Base-by-base conservation (phyloP, 2,888 invertebrate genomes). In the Caradrina clavipalpis region DNA sequence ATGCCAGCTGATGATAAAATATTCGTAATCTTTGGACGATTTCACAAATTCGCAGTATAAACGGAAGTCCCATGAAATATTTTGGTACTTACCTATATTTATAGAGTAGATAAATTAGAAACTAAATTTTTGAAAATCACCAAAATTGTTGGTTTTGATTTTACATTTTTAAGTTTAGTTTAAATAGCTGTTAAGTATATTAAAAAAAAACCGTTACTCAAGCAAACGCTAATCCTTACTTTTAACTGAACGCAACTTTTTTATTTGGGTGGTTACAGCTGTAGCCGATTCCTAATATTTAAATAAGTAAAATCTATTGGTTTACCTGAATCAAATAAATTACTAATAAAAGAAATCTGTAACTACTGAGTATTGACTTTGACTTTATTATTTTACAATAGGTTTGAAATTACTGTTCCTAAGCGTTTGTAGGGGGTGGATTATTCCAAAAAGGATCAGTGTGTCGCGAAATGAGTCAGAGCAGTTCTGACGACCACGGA, bases 1-100 rank as follows among this genome's bases (percentile, higher is more conserved):
- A 83, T 83, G 80, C 77, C 77, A 85, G 82, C 82, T 76, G 82
- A 84, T 85, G 79, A 84, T 83, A 80, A 87, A 82, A 78, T 86
- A 83, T 83, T 81, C 79, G 77, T 79, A 83, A 80, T 81, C 64
- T 68, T 73, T 73, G 57, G 54, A 45, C 62, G 64, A 82, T 82
- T 76, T 67, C 68, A 78, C 59, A 58, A 69, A 81, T 73, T 79
- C 39, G 17, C 66, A 47, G 47, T 67, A 22, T 73, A 76, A 80
- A 78, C 73, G 82, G 83, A 83, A 86, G 75, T 78, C 17, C 7
- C 58, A 56, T 39, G n/a, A 65, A 57, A 63, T 69, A 68, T 59
- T 51, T 57, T 53, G 55, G 50, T 3, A 5, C 0, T 2, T 45
- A 39, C 11, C 6, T 35, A 8, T 39, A 39, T 13, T 4, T 56